Percentiles rank a stretch among this genome's conserved stretches.
phyloP scores from a whole-genome alignment of 2,888 invertebrate species.

The Seladonia tumulorum region DNA sequence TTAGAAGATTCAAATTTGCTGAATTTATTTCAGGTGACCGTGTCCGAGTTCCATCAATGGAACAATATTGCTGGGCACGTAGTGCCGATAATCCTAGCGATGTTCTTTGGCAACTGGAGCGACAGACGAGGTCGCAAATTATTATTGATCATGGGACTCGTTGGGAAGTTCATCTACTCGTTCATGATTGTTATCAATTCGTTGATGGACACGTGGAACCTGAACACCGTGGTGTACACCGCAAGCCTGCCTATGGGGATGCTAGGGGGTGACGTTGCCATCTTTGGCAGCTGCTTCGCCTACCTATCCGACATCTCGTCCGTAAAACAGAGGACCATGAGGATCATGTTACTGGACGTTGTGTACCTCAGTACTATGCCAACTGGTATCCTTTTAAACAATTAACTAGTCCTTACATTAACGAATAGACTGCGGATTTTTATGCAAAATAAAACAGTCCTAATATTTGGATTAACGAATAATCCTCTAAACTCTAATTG shows the following conservation, averaged over 20 bases:
- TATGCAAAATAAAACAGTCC: too few relatives aligned
- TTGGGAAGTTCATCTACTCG: constrained; percentile 91
- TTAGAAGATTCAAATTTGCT: neutral
- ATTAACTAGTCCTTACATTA: too few relatives aligned
- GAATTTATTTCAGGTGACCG: constrained; percentile 87
- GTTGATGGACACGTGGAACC: constrained; percentile 88
- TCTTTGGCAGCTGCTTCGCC: constrained; percentile 91
- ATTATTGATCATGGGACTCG: constrained; percentile 89
- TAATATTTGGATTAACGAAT: too few relatives aligned
- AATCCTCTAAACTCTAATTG: too few relatives aligned
- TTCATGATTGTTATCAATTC: constrained; percentile 90
- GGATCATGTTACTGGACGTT: constrained; percentile 93
- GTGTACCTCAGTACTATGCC: constrained; percentile 94
- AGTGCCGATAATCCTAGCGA: constrained; percentile 90
- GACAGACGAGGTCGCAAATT: constrained; percentile 92
- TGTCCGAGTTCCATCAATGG: constrained; percentile 91
- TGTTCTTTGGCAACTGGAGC: constrained; percentile 93
- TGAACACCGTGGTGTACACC: constrained; percentile 90
- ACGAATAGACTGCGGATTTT: too few relatives aligned
- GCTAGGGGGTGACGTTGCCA: constrained; percentile 92
- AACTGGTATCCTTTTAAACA: constrained; percentile 85
- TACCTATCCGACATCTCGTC: constrained; percentile 93
- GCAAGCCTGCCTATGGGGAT: constrained; percentile 91
- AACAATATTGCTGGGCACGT: constrained; percentile 90
- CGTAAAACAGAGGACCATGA: constrained; percentile 89